Evolutionary conservation across 2,113 vertebrate genomes (phyloP).

Genomic region (Syngnathus floridae): DNA sequence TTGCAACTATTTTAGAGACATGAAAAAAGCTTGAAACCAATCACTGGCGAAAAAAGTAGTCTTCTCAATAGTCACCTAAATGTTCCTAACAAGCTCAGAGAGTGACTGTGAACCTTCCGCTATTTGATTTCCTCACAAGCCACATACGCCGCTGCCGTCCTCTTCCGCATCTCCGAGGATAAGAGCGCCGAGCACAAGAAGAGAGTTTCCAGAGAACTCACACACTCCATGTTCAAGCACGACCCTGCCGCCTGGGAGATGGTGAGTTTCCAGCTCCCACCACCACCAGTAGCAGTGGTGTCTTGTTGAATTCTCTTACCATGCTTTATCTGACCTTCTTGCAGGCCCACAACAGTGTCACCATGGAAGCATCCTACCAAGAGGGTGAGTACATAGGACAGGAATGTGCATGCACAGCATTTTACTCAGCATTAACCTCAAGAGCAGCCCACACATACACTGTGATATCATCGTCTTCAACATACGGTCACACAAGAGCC

Average conservation of each 20-base stretch:
- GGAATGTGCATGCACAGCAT: conserved; percentile 45
- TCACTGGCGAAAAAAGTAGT: not conserved
- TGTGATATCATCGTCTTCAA: not conserved
- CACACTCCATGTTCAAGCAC: conserved; percentile 90
- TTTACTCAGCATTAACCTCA: conserved; percentile 32
- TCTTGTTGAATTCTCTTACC: not conserved
- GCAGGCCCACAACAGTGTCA: conserved; percentile 59
- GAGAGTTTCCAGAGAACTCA: conserved; percentile 90
- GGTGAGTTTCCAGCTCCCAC: conserved; percentile 69
- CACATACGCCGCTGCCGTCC: conserved; percentile 88
- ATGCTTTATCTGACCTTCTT: conserved; percentile 26
- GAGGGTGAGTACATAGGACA: conserved; percentile 61
- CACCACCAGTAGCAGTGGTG: not conserved
- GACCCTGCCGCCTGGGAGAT: conserved; percentile 87
- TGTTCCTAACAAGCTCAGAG: too few relatives aligned
- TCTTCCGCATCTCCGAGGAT: conserved; percentile 96
- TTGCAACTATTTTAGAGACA: too few relatives aligned
- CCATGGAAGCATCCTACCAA: conserved; percentile 41
- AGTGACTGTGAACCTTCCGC: not conserved
- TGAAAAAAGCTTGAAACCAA: not conserved
- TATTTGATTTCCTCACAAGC: conserved; percentile 62
- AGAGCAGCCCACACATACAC: not conserved
- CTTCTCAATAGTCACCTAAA: too few relatives aligned
- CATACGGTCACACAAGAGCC: not conserved
- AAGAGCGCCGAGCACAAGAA: conserved; percentile 91